Base-by-base conservation (phyloP, 2,113 vertebrate genomes). In the Nibea coibor region DNA sequence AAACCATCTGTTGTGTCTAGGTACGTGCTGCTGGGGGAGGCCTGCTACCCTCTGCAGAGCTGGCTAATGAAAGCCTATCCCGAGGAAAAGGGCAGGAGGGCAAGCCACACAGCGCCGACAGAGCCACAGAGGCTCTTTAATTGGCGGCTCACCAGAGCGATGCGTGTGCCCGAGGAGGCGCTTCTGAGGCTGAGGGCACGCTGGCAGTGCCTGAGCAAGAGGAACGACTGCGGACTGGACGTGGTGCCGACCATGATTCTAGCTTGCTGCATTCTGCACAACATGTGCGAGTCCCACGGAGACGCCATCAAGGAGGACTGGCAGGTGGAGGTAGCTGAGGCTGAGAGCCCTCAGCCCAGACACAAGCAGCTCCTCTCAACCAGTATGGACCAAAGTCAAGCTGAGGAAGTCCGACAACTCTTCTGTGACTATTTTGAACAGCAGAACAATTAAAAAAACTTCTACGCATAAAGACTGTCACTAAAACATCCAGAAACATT, bases 401-500 rank as follows among this genome's bases (percentile, higher is more conserved):
- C 90, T 0, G 96, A 96, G 85, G 94, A 95, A 28, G 92, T 95
- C 53, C 88, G 96, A 0, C 87, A 86, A 2, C 94, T 96, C 22
- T 95, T 95, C 92, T 96, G 95, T 80, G 87, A 95, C 50, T 96
- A 95, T 86, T 97, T 97, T 0, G 82, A 95, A 62, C 94, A 90
- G 81, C 90, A 93, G 90, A 94, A 22, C 17, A 64, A 54, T 7
- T 86, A 16, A 87, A 24, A 43, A 20, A 59, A 35, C 16, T 51
- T 72, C 15, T n/a, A 6, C 20, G 11, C 26, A 43, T 11, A 14
- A 35, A 68, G 48, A 75, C 26, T 31, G 15, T 20, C 19, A 3
- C 9, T 24, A 6, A 56, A 42, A 43, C 35, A 9, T 24, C 4
- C 4, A 39, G 1, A 39, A 39, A 39, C 35, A 39, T 39, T 66